Evolutionary conservation across 2,888 invertebrate species (phyloP), one percentile per base, ranked within the genome.

Genomic region (Nasonovia ribisnigri): DNA sequence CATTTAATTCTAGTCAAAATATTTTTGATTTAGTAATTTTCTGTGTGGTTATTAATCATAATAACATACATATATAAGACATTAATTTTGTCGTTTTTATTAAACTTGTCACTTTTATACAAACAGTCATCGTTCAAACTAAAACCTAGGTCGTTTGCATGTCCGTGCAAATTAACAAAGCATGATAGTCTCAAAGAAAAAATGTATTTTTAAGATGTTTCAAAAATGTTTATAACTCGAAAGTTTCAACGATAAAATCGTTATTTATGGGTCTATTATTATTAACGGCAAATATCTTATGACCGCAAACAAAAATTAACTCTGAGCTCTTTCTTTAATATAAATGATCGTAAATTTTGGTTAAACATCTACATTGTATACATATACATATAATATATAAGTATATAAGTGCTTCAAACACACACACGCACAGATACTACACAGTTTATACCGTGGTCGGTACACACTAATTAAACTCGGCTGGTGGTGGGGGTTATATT

Each of bases 221-320:
- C 20, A n/a, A 86, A 84, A 91, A 43, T 86, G 57, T 91, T 67
- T 88, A 87, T 67, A 67, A 48, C 60, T 36, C 46, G 13, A 87
- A 60, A 60, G 67, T 86, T 88, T 36, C 20, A 84, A 84, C 87
- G 92, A 92, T 88, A 92, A 89, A 89, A 93, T 93, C 89, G n/a
- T 93, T 93, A 93, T 93, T 93, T 93, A 93, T 89, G 84, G 20
- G 43, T 24, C 24, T 84, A 92, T 92, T 93, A 90, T 84, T 93
- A 89, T 54, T 90, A 84, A 90, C 51, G 67, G 57, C 60, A 48
- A 51, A 77, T 51, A 51, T 88, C 43, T 92, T 43, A 6, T 24
- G n/a, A 88, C 77, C 84, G 92, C 92, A 88, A 90, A 93, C 90
- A 86, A 90, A 90, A 93, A 93, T 90, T 84, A 93, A 93, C 90